These are phyloP conservation scores for Sycophila texana DNA, from an alignment of 2,888 invertebrate genomes.

Conservation along the genomic window DNA sequence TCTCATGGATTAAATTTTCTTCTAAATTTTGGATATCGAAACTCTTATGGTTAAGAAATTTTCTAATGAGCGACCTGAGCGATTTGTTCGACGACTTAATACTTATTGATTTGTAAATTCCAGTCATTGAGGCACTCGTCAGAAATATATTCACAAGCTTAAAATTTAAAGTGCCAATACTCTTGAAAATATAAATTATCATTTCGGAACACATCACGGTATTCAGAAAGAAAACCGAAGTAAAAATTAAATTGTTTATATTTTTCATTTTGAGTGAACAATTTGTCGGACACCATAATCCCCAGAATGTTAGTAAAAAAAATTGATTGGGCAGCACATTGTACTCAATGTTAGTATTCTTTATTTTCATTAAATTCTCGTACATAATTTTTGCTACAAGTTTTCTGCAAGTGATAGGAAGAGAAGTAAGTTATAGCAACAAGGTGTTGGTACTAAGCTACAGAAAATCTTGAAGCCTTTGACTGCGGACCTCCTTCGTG, in stretches of 20 bases:
- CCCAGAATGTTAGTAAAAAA: not conserved
- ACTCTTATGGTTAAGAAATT: not conserved
- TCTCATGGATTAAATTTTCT: not conserved
- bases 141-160: not conserved
- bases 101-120: not conserved
- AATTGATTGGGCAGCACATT: not conserved
- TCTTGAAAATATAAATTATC: not conserved
- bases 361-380: not conserved
- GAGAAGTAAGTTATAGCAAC: not conserved
- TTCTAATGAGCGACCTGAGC: not conserved
- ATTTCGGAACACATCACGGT: not conserved
- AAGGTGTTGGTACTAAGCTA: not conserved
- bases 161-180: not conserved
- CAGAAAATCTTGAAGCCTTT: not conserved
- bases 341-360: not conserved
- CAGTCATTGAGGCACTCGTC: not conserved
- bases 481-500: not conserved
- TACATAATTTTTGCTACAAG: not conserved
- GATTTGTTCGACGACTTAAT: not conserved
- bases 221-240: not conserved
- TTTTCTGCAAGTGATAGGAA: not conserved
- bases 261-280: not conserved
- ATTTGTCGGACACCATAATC: not conserved
- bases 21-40: not conserved
- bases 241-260: not conserved